Evolutionary conservation across 2,113 vertebrate genomes (phyloP).

Genomic region (Tauraco erythrolophus): DNA sequence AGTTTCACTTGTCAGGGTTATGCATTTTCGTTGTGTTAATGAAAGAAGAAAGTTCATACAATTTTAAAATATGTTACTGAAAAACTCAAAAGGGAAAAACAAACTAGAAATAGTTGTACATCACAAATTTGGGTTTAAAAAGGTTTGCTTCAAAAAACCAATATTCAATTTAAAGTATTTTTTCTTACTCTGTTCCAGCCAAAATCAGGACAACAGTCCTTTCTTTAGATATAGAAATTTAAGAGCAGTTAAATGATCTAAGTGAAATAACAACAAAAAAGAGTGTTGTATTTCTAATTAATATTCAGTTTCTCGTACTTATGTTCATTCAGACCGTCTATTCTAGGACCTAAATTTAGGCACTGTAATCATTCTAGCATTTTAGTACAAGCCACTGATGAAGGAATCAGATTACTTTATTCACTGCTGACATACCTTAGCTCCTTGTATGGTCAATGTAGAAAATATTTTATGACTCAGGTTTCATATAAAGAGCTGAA

Average conservation of each 20-base stretch:
- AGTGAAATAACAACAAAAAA: background rate
- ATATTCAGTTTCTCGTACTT: background rate
- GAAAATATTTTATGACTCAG: background rate
- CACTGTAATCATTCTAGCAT: background rate
- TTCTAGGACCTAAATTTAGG: background rate
- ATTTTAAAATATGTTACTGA: constrained; percentile 20
- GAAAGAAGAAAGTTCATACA: constrained; percentile 5
- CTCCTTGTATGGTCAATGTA: background rate
- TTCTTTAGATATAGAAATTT: background rate
- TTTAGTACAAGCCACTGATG: background rate
- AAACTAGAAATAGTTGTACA: background rate
- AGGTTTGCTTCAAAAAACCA: background rate
- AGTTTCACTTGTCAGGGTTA: constrained; percentile 27
- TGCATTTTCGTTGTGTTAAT: constrained; percentile 41
- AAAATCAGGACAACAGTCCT: background rate
- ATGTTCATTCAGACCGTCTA: background rate
- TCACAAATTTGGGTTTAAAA: background rate
- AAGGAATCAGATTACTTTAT: background rate
- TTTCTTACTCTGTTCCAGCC: too few relatives aligned
- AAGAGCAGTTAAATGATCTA: background rate
- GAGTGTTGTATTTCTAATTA: background rate
- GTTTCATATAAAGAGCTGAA: background rate
- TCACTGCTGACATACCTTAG: background rate
- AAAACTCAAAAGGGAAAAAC: background rate
- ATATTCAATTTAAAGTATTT: background rate